Evolutionary conservation across 2,888 invertebrate species (phyloP), one percentile per base, ranked within the genome.

Genomic region (Hoplodrina ambigua): DNA sequence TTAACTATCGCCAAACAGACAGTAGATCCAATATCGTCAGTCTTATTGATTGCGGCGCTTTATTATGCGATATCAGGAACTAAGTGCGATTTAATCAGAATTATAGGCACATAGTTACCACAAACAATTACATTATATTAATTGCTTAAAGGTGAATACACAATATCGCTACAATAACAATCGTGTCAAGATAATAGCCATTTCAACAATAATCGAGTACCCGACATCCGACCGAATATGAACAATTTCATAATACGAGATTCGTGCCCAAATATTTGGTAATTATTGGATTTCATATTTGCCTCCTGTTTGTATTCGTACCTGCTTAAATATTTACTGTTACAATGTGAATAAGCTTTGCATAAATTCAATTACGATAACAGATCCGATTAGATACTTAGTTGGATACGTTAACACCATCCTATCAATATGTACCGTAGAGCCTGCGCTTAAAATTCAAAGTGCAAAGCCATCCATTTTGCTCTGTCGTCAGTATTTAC

Each of bases 101-200:
- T 30, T 6, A 33, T 17, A 59, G 25, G 44, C 52, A 46, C 13
- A 44, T 54, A 49, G 37, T 55, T 30, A 37, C 37, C n/a, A 30
- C 37, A 33, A n/a, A 60, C 50, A 66, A 61, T 61, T 58, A 68
- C 44, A 44, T 44, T 44, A 44, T 44, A 44, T 68, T 55, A 59
- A 79, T 76, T 67, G 62, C 19, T 63, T 10, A 13, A 49, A 66
- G 62, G 37, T 59, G 63, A 58, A 57, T 57, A 25, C 62, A 63
- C 50, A 61, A 52, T 55, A 64, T 70, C 33, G 55, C 33, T 66
- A 50, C 19, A 54, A 55, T 56, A 44, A 65, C 56, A 60, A 58
- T 33, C 57, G 6, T 57, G 66, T 64, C 81, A 67, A 78, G 71
- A 71, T 80, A 80, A 67, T 59, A 57, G 19, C 53, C 25, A 44